Conservation (phyloP, 2,888 invertebrate genomes). For the Megamerina dolium region DNA sequence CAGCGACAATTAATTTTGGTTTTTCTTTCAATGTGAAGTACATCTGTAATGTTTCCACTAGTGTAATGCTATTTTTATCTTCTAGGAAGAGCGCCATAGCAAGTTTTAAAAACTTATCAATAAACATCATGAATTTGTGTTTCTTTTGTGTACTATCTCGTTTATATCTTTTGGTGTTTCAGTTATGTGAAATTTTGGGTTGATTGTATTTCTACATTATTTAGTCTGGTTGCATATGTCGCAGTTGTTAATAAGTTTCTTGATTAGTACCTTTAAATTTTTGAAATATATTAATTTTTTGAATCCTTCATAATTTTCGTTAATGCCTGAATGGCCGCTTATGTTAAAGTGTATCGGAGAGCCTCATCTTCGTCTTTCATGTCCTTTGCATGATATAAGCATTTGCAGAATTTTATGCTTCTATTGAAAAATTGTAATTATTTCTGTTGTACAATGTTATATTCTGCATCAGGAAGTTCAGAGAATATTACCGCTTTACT, state of each 20-base stretch:
- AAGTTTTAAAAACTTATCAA: slow-evolving; percentile 12
- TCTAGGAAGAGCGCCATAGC: slow-evolving; percentile 3
- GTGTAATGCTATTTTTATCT: too few species aligned
- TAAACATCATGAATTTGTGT: background rate
- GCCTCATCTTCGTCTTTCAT: slow-evolving; percentile 17
- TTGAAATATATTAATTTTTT: too few species aligned
- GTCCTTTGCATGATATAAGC: slow-evolving; percentile 13
- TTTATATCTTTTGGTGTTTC: background rate
- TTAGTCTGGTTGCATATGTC: background rate
- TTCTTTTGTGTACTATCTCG: background rate
- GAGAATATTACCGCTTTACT: too few species aligned
- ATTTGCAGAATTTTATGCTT: too few species aligned
- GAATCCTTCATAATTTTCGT: too few species aligned
- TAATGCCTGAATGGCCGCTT: too few species aligned
- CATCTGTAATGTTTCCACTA: slow-evolving; percentile 7
- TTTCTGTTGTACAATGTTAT: slow-evolving; percentile 14
- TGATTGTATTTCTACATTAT: background rate
- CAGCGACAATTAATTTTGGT: slow-evolving; percentile 3
- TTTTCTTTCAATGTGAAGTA: slow-evolving; percentile 3
- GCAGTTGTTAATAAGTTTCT: slow-evolving; percentile 18
- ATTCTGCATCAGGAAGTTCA: too few species aligned
- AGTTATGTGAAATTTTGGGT: too few species aligned
- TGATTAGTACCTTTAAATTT: slow-evolving; percentile 13
- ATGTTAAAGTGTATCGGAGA: slow-evolving; percentile 15
- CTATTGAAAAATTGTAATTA: slow-evolving; percentile 15